These are phyloP conservation scores for Ammodramus savannarum DNA, from an alignment of 2,113 vertebrate species.

Conservation along the genomic window DNA sequence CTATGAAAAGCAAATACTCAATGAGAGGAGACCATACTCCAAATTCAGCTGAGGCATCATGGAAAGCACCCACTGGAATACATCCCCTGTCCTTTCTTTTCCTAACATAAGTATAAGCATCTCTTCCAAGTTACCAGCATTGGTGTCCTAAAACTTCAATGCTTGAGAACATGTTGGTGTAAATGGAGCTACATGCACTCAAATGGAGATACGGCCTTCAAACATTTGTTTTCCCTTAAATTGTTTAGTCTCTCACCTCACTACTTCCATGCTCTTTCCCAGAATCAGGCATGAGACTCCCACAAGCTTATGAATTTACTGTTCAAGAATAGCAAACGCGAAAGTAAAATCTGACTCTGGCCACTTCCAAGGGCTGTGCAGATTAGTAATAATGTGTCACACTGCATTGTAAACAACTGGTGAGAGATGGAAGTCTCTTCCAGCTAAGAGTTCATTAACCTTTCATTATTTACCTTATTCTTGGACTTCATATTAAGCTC, in stretches of 20 bases:
- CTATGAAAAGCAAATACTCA: not conserved
- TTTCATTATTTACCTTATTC: not conserved
- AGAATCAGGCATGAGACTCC: not conserved
- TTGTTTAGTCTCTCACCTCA: conserved; percentile 25
- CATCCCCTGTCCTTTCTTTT: not conserved
- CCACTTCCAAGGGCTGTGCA: not conserved
- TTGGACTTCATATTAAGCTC: not conserved
- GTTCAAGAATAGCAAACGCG: not conserved
- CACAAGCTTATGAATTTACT: not conserved
- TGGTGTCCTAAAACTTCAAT: not conserved
- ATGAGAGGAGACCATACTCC: not conserved
- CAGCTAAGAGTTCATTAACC: not conserved
- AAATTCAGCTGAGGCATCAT: not conserved
- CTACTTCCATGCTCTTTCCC: not conserved
- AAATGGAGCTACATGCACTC: not conserved
- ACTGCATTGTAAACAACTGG: not conserved
- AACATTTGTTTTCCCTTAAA: not conserved
- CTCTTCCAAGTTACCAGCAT: not conserved
- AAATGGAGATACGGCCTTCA: not conserved
- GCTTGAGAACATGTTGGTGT: not conserved
- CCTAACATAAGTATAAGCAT: not conserved
- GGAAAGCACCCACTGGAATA: not conserved
- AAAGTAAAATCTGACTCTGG: not conserved
- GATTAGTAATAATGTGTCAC: not conserved
- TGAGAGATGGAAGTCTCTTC: not conserved